Conservation (phyloP, 2,113 vertebrate species). For the Clarias batrachus region DNA sequence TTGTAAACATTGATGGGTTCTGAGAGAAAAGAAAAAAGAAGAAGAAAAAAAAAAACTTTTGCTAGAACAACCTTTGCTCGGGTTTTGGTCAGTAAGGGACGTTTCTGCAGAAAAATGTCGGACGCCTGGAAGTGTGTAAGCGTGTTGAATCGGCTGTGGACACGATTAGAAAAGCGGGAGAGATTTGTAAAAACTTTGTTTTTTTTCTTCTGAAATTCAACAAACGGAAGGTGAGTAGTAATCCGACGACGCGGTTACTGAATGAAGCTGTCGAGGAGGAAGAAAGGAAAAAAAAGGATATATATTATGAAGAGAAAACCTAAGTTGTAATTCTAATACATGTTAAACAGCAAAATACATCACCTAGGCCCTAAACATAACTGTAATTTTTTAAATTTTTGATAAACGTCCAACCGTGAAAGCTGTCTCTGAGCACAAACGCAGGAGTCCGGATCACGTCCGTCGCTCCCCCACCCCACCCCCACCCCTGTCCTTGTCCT, state of each 20-base stretch:
- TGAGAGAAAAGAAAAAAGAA: too few species aligned
- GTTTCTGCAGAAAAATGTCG: conserved; percentile 52
- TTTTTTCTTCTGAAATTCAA: conserved; percentile 35
- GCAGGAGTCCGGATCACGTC: conserved; percentile 62
- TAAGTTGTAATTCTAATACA: conserved; percentile 69
- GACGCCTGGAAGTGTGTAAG: conserved; percentile 26
- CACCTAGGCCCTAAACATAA: conserved; percentile 69
- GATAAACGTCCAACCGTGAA: conserved; percentile 65
- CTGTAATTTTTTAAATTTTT: conserved; percentile 57
- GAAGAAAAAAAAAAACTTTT: neutral
- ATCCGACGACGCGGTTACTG: conserved; percentile 15
- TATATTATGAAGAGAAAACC: conserved; percentile 65
- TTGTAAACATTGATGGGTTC: conserved; percentile 10
- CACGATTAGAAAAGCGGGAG: conserved; percentile 37
- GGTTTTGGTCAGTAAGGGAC: too few species aligned
- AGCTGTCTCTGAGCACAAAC: conserved; percentile 60
- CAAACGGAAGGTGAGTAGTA: conserved; percentile 17
- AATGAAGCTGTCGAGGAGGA: conserved; percentile 50
- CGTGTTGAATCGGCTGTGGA: conserved; percentile 7
- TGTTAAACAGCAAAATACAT: conserved; percentile 72
- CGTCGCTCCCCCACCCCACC: conserved; percentile 6
- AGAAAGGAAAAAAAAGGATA: conserved; percentile 67
- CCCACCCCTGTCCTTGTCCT: conserved; percentile 30
- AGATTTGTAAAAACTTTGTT: conserved; percentile 31
- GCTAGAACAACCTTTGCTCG: conserved; percentile 34